phyloP scores from a whole-genome alignment of 2,113 vertebrate genomes.

The Protobothrops flavoviridis region DNA sequence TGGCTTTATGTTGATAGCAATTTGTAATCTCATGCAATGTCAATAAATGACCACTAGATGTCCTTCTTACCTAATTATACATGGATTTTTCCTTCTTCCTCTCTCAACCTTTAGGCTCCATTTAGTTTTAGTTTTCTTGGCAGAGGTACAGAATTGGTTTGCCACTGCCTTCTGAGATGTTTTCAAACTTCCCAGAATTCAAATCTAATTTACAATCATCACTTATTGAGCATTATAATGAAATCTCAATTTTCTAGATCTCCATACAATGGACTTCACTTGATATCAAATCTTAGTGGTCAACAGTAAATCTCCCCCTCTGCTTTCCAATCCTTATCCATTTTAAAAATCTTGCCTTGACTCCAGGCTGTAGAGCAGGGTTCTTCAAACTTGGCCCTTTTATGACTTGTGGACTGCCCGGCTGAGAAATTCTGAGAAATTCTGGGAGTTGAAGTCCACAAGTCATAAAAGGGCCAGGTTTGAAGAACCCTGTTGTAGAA shows the following conservation, averaged over 20 bases:
- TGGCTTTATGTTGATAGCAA: too few species aligned
- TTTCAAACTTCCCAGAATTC: neutral
- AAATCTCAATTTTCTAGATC: neutral
- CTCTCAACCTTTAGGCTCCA: neutral
- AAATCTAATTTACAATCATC: neutral
- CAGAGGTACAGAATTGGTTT: neutral
- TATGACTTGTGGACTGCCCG: too few species aligned
- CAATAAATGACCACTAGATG: neutral
- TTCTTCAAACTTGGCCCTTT: too few species aligned
- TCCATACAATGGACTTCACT: neutral
- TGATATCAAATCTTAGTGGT: neutral
- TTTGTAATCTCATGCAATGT: neutral
- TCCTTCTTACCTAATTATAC: neutral
- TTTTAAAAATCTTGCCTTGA: neutral
- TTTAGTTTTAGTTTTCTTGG: neutral
- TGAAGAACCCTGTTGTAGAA: too few species aligned
- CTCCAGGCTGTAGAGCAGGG: neutral
- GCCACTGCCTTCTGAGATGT: neutral
- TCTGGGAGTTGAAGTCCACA: too few species aligned
- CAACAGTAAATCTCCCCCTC: neutral
- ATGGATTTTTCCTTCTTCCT: neutral
- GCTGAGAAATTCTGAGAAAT: too few species aligned
- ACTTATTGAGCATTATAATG: neutral
- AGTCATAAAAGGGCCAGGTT: too few species aligned
- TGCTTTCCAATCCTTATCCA: neutral